These are phyloP conservation scores for Hypomecis atomaria DNA, from an alignment of 2,888 invertebrate genomes.

Conservation along the genomic window DNA sequence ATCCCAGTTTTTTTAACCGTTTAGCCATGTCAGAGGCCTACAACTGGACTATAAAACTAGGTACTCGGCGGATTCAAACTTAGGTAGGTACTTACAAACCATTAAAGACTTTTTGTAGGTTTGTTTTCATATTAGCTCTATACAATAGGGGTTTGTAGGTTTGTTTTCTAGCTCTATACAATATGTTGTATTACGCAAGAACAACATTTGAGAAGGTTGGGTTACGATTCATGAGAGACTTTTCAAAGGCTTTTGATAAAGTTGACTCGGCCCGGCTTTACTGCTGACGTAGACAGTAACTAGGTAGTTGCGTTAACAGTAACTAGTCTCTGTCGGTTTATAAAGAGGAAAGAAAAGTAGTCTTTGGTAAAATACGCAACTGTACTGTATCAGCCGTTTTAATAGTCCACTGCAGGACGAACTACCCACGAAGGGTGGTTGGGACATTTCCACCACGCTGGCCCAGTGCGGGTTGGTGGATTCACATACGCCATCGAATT, in stretches of 20 bases:
- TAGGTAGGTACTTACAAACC: too few relatives aligned
- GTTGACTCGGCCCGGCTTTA: conserved; percentile 23
- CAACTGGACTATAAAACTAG: too few relatives aligned
- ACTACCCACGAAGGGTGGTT: too few relatives aligned
- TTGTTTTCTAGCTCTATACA: conserved; percentile 17
- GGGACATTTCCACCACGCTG: too few relatives aligned
- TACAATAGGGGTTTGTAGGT: background rate
- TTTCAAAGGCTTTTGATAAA: conserved; percentile 35
- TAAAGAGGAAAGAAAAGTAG: too few relatives aligned
- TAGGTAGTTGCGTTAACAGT: conserved; percentile 15
- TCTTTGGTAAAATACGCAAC: background rate
- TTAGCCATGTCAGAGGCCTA: too few relatives aligned
- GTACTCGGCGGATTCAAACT: too few relatives aligned
- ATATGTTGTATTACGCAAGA: conserved; percentile 15
- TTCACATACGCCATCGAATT: too few relatives aligned
- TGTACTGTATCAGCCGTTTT: too few relatives aligned
- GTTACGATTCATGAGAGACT: conserved; percentile 32
- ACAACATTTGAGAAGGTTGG: conserved; percentile 19
- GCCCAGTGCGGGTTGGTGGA: too few relatives aligned
- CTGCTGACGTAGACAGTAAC: conserved; percentile 15
- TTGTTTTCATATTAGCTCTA: conserved; percentile 13
- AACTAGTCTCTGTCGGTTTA: background rate
- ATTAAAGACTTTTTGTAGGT: background rate
- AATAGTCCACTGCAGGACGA: too few relatives aligned
- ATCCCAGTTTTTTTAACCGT: too few relatives aligned